Conservation (phyloP, 1,140 invertebrate genomes). For the Brachionus rotundiformis region DNA sequence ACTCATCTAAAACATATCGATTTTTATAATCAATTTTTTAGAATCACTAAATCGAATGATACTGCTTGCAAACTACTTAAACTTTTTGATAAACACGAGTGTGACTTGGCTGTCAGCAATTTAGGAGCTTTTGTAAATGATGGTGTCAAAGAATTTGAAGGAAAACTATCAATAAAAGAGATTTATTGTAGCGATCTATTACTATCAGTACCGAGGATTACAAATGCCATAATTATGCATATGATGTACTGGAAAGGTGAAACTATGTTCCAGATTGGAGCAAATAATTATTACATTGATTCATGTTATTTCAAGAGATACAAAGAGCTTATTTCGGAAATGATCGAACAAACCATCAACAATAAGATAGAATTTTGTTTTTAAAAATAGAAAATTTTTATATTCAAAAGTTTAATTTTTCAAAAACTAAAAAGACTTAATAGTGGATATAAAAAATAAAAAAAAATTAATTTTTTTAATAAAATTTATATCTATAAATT, state of each 20-base stretch:
- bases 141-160: not conserved
- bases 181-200: constrained; percentile 32
- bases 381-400: too few species aligned
- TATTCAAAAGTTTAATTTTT: too few species aligned
- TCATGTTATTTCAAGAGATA: not conserved
- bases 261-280: constrained; percentile 41
- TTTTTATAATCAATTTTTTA: constrained; percentile 3
- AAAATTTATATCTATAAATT: too few species aligned
- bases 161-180: constrained; percentile 15
- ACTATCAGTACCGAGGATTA: not conserved
- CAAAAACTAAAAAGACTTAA: too few species aligned
- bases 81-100: not conserved
- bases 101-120: constrained; percentile 20
- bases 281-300: constrained; percentile 21
- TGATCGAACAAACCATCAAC: not conserved
- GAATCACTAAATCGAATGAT: not conserved
- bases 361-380: too few species aligned
- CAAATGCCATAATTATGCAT: not conserved
- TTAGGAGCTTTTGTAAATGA: constrained; percentile 16
- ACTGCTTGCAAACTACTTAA: not conserved
- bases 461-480: too few species aligned
- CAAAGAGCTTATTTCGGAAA: not conserved
- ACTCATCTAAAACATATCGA: not conserved
- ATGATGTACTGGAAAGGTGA: constrained; percentile 35
- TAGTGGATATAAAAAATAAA: too few species aligned